phyloP scores from a whole-genome alignment of 2,888 invertebrate genomes.

The Craniophora ligustri region DNA sequence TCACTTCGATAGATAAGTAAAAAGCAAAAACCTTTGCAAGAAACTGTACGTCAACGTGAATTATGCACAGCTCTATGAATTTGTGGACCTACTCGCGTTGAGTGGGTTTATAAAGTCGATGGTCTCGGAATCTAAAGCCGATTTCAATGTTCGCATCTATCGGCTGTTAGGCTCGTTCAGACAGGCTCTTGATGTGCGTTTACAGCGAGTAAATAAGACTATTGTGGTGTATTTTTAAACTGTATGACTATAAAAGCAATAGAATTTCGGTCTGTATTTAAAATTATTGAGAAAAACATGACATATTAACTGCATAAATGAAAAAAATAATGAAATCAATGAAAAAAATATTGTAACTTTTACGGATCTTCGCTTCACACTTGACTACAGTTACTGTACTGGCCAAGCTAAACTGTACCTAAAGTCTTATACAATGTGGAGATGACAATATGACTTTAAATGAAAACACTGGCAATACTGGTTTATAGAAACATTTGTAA shows the following conservation, averaged over 20 bases:
- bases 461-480: no score
- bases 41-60: slow-evolving; percentile 50
- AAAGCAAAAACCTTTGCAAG: slow-evolving; percentile 50
- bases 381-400: no score
- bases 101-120: slow-evolving; percentile 37
- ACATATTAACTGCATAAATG: no score
- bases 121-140: slow-evolving; percentile 13
- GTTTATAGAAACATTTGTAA: no score
- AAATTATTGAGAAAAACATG: no score
- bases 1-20: slow-evolving; percentile 51
- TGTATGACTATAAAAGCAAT: neutral
- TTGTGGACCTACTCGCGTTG: slow-evolving; percentile 29
- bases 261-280: neutral
- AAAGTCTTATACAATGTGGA: no score
- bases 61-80: slow-evolving; percentile 52
- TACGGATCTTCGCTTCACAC: no score
- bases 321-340: no score
- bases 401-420: no score
- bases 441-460: no score
- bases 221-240: neutral
- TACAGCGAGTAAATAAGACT: neutral
- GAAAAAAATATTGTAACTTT: no score
- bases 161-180: slow-evolving; percentile 15
- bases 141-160: slow-evolving; percentile 14
- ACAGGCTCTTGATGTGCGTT: slow-evolving; percentile 8